phyloP scores from a whole-genome alignment of 2,888 invertebrate species.

The Dicranocentrus wangi region DNA sequence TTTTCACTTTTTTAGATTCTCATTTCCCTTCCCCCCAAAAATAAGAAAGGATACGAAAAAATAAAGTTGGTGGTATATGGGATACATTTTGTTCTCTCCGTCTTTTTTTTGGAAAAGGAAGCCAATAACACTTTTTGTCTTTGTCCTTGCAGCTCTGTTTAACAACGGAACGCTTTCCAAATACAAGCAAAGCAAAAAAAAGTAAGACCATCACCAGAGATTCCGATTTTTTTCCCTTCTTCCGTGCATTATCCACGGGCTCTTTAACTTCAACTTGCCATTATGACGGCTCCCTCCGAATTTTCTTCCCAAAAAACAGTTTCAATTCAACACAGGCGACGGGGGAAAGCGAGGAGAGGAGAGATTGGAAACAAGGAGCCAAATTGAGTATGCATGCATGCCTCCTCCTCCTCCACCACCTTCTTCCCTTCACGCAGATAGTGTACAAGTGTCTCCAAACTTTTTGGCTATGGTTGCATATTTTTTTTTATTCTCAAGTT shows the following conservation, averaged over 20 bases:
- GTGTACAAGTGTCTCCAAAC: too few species aligned
- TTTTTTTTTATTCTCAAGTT: background rate
- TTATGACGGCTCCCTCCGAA: slow-evolving; percentile 1
- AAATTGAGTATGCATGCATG: slow-evolving; percentile 18
- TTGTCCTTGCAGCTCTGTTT: background rate
- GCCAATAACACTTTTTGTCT: slow-evolving; percentile 29
- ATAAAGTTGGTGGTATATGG: background rate
- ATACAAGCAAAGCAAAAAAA: too few species aligned
- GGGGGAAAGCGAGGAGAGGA: too few species aligned
- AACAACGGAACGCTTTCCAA: too few species aligned
- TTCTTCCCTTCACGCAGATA: too few species aligned
- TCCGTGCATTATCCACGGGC: slow-evolving; percentile 14
- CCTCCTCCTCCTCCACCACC: background rate
- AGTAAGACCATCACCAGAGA: too few species aligned
- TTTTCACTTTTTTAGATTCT: too few species aligned
- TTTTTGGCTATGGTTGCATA: slow-evolving; percentile 9
- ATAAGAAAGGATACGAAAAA: background rate
- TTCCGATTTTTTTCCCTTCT: slow-evolving; percentile 2
- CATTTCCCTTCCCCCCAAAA: background rate
- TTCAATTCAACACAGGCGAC: slow-evolving; percentile 11
- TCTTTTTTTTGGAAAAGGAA: slow-evolving; percentile 35
- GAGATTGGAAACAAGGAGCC: background rate
- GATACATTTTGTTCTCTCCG: slow-evolving; percentile 8
- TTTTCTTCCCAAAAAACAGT: slow-evolving; percentile 9
- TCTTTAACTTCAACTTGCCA: slow-evolving; percentile 21